Conservation (phyloP, 2,113 vertebrate genomes). For the Notechis scutatus region DNA sequence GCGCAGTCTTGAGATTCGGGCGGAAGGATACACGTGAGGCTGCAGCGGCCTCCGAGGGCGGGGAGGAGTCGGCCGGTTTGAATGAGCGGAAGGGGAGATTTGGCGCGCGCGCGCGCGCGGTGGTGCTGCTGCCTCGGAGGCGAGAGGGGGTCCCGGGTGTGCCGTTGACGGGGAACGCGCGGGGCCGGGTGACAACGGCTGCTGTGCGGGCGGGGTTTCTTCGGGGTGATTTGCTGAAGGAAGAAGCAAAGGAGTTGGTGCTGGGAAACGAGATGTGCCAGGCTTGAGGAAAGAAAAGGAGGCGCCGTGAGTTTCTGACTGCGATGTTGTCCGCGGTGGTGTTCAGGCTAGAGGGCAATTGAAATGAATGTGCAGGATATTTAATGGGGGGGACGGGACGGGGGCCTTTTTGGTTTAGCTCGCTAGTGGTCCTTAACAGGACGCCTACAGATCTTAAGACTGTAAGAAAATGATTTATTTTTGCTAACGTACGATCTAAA, state of each 20-base stretch:
- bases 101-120: background rate
- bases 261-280: background rate
- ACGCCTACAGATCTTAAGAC: background rate
- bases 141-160: background rate
- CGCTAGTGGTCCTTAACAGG: background rate
- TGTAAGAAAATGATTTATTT: background rate
- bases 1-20: background rate
- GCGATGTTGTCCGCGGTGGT: too few relatives aligned
- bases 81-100: background rate
- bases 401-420: background rate
- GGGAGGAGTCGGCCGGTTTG: background rate
- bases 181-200: background rate
- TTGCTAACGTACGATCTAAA: background rate
- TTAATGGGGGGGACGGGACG: background rate
- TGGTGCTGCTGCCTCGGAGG: background rate
- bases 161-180: background rate
- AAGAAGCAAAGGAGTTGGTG: too few relatives aligned
- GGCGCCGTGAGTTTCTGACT: too few relatives aligned
- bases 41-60: background rate
- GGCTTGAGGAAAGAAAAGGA: background rate
- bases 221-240: too few relatives aligned
- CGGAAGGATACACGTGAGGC: conserved; percentile 26
- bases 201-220: too few relatives aligned
- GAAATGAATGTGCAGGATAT: background rate
- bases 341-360: background rate